Base-by-base conservation (phyloP, 2,888 invertebrate genomes). In the Coleophora deauratella region DNA sequence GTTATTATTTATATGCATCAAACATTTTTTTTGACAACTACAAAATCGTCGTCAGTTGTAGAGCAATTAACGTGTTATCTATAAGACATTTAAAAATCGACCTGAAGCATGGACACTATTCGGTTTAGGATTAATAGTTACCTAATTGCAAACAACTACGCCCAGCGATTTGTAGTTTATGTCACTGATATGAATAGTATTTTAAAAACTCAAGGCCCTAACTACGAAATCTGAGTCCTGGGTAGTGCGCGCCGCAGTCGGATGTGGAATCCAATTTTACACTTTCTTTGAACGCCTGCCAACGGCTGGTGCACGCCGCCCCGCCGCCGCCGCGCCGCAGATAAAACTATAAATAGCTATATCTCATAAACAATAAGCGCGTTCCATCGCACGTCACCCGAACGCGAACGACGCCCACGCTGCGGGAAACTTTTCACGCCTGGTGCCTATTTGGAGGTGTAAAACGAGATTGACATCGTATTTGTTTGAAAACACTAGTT, bases 281-380 rank as follows among this genome's bases (percentile, higher is more conserved):
- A 76, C 73, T 73, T 69, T 65, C 65, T 64, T 84, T 85, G 84
- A 82, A 80, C 65, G 54, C 41, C 52, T 82, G 84, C 84, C 84
- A 82, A 69, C 63, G 47, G 28, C 13, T 76, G 80, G 84, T 72
- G 82, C 72, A 65, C 68, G 63, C 77, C 74, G 79, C 31, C 9
- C n/a, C 31, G 31, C 21, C 21, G 6, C 21, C 21, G 11, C 9
- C 31, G 80, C 65, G 60, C 66, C 80, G 74, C 74, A 85, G 82
- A 82, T 81, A 80, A 78, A 72, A 62, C 78, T 66, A 64, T 70
- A 85, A 80, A 85, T 84, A 85, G 68, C 9, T 59, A 51, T 54
- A 51, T 54, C 68, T 72, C 76, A 69, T 81, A 84, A 85, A 85
- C 84, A 84, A 84, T 81, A 68, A 65, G 61, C 71, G 66, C 60